A percentile compares a stretch with the other conserved stretches of the same genome.
phyloP scores from a whole-genome alignment of 1,140 invertebrate species.

The Ceratina calcarata region DNA sequence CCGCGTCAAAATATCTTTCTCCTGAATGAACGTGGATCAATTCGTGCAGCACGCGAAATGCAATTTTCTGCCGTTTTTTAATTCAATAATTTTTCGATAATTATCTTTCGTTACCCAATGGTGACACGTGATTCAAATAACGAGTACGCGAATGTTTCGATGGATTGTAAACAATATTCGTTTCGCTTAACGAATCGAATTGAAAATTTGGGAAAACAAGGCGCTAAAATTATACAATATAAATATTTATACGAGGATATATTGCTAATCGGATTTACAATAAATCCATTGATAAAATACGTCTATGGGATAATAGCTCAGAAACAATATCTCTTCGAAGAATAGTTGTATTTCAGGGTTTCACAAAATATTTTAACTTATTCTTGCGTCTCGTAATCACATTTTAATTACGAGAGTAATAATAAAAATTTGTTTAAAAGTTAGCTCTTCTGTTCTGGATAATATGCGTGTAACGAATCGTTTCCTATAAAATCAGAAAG shows the following conservation, averaged over 20 bases:
- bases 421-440: too few species aligned
- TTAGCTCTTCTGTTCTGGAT: too few species aligned
- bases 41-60: not conserved
- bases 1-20: not conserved
- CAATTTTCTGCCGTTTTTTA: not conserved
- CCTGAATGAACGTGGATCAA: not conserved
- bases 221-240: not conserved
- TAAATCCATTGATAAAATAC: too few species aligned
- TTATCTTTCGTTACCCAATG: not conserved
- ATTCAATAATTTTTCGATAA: slow-evolving; percentile 3
- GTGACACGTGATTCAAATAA: slow-evolving; percentile 4
- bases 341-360: too few species aligned
- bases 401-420: too few species aligned
- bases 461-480: not conserved
- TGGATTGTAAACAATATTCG: not conserved
- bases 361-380: too few species aligned
- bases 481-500: not conserved
- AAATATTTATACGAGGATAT: too few species aligned
- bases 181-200: not conserved
- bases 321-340: too few species aligned
- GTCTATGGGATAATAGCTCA: too few species aligned
- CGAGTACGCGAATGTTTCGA: not conserved
- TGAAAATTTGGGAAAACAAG: not conserved
- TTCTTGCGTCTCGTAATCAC: too few species aligned
- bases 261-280: too few species aligned